phyloP scores from a whole-genome alignment of 2,797 vertebrate species.

The Platyrinchus mystaceus region DNA sequence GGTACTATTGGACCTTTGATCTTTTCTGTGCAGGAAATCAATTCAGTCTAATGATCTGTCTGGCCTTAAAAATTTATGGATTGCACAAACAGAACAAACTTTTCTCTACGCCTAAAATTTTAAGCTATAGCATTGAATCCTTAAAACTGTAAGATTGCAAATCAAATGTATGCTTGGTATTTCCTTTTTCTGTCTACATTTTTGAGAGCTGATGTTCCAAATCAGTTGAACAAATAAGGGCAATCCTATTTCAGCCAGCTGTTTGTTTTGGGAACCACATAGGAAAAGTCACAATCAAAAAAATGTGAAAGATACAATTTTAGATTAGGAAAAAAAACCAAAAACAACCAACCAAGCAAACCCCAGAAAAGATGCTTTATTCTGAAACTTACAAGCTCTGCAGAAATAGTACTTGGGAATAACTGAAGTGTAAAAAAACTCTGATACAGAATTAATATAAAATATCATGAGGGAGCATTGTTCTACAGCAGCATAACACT shows the following conservation, averaged over 20 bases:
- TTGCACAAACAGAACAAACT: not conserved
- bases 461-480: not conserved
- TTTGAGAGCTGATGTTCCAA: conserved; percentile 14
- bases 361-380: not conserved
- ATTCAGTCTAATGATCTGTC: not conserved
- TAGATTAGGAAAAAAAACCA: not conserved
- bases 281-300: conserved; percentile 1
- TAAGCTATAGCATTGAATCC: not conserved
- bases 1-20: not conserved
- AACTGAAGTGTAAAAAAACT: not conserved
- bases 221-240: conserved; percentile 49
- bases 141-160: not conserved
- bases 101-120: not conserved
- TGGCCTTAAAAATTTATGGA: not conserved
- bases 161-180: not conserved
- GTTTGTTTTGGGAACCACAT: conserved; percentile 28
- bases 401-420: not conserved
- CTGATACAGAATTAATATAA: not conserved
- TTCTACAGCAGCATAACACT: not conserved
- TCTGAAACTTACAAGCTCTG: not conserved
- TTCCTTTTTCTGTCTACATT: not conserved
- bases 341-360: not conserved
- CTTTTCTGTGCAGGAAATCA: not conserved
- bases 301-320: not conserved
- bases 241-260: conserved; percentile 15